Conservation (phyloP, 2,888 invertebrate species). For the Philhelius pedissequus region DNA sequence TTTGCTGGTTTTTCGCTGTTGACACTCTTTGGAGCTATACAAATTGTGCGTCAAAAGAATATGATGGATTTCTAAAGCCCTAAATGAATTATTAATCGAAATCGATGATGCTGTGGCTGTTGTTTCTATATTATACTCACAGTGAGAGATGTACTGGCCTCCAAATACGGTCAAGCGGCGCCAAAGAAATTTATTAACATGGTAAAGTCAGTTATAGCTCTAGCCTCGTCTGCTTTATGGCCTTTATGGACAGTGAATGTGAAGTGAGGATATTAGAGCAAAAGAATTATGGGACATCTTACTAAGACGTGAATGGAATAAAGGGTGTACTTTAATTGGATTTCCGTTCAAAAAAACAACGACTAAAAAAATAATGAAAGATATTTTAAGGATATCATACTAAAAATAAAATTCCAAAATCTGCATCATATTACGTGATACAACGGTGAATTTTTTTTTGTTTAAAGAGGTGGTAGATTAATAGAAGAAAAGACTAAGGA, state of each 20-base stretch:
- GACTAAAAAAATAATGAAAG: neutral
- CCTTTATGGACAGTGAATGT: slow-evolving; percentile 35
- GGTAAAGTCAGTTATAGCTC: neutral
- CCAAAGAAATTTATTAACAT: slow-evolving; percentile 63
- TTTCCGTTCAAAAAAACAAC: neutral
- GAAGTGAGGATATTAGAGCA: slow-evolving; percentile 38
- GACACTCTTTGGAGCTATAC: slow-evolving; percentile 66
- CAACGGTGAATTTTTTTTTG: no score
- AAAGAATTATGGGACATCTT: slow-evolving; percentile 36
- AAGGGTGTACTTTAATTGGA: slow-evolving; percentile 19
- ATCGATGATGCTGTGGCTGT: slow-evolving; percentile 38
- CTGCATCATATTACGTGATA: no score
- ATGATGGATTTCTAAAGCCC: slow-evolving; percentile 66
- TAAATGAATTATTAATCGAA: slow-evolving; percentile 68
- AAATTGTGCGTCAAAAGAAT: slow-evolving; percentile 67
- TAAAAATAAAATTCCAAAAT: no score
- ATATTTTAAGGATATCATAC: neutral
- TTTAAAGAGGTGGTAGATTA: no score
- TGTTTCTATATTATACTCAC: neutral
- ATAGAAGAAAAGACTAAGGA: no score
- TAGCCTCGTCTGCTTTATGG: slow-evolving; percentile 3
- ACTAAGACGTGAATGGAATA: slow-evolving; percentile 40
- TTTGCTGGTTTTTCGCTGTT: slow-evolving; percentile 45
- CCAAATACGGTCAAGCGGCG: slow-evolving; percentile 63
- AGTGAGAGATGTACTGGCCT: slow-evolving; percentile 23